Conservation (phyloP, 1,140 invertebrate species). For the Pentalonia nigronervosa region DNA sequence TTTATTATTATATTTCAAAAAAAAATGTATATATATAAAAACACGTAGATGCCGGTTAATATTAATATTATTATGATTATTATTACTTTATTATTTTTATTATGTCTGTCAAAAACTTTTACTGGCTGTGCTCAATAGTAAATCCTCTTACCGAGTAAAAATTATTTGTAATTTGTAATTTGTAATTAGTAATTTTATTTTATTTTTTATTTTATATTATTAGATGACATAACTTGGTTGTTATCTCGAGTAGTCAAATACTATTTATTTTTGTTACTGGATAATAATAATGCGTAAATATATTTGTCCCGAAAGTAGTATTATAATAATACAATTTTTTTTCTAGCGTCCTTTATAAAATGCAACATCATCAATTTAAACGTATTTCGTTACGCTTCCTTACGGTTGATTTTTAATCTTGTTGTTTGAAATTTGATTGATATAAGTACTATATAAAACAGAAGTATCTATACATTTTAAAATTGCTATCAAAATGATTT, state of each 20-base stretch:
- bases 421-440: neutral
- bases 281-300: neutral
- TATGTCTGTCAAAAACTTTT: slow-evolving; percentile 45
- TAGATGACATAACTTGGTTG: neutral
- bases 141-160: slow-evolving; percentile 12
- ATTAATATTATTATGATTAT: neutral
- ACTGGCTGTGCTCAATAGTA: slow-evolving; percentile 50
- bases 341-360: neutral
- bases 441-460: neutral
- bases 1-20: neutral
- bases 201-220: neutral
- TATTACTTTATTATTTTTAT: neutral
- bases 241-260: slow-evolving; percentile 14
- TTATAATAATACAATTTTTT: neutral
- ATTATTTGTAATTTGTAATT: slow-evolving; percentile 40
- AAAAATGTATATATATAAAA: neutral
- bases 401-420: neutral
- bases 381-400: neutral
- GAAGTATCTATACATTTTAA: neutral
- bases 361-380: neutral
- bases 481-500: neutral
- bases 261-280: slow-evolving; percentile 26
- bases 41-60: slow-evolving; percentile 11
- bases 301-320: neutral
- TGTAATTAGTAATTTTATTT: neutral